Evolutionary conservation across 2,113 vertebrate genomes (phyloP).

Genomic region (Ibidorhyncha struthersii): DNA sequence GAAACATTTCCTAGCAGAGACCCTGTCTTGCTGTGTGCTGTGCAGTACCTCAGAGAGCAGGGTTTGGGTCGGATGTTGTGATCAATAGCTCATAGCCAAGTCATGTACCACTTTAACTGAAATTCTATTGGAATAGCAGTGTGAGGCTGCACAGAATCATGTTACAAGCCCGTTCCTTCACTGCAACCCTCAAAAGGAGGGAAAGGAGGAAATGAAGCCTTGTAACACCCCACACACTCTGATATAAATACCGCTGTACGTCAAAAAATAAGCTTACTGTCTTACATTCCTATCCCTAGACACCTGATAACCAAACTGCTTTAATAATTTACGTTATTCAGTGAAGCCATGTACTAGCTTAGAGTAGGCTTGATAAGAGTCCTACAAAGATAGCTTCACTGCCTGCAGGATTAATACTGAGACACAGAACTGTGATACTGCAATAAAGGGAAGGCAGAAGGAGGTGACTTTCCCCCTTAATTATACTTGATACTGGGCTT

Average conservation of each 20-base stretch:
- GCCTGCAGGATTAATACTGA: not conserved
- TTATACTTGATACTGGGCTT: not conserved
- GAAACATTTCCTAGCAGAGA: not conserved
- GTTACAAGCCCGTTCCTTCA: not conserved
- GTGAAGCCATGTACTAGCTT: not conserved
- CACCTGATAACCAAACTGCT: not conserved
- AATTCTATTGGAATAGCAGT: not conserved
- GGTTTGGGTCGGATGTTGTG: rapidly evolving
- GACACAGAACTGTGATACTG: not conserved
- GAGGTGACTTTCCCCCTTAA: not conserved
- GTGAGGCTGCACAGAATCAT: not conserved
- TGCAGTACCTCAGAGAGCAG: not conserved
- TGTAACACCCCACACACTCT: not conserved
- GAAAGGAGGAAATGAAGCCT: not conserved
- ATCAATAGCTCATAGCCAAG: not conserved
- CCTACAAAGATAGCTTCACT: not conserved
- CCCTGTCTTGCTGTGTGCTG: rapidly evolving
- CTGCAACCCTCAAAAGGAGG: not conserved
- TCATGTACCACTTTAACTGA: not conserved
- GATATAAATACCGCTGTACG: not conserved
- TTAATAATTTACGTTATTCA: not conserved
- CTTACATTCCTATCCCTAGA: not conserved
- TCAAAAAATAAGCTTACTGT: not conserved
- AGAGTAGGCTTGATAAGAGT: not conserved
- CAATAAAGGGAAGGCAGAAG: not conserved